A percentile compares a stretch with the other conserved stretches of the same genome.
These are phyloP conservation scores for Spondyliosoma cantharus DNA, from an alignment of 2,797 vertebrate species.

Conservation along the genomic window DNA sequence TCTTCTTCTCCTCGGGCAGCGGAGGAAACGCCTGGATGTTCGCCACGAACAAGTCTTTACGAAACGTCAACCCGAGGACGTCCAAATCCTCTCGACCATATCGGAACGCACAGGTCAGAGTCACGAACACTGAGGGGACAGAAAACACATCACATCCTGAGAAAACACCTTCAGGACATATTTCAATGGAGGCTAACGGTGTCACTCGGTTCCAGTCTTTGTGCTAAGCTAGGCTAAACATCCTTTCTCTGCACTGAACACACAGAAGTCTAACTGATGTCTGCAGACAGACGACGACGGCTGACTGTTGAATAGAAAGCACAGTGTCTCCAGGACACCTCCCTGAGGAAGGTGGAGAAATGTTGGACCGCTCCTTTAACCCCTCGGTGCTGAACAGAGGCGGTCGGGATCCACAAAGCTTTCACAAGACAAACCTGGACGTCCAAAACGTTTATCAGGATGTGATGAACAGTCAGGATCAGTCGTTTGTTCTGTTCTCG, in stretches of 20 bases:
- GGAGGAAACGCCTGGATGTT: slow-evolving; percentile 94
- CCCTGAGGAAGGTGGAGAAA: slow-evolving; percentile 10
- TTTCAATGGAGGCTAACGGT: neutral
- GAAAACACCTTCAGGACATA: neutral
- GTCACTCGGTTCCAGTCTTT: neutral
- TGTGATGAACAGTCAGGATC: too few species aligned
- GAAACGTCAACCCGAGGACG: slow-evolving; percentile 93
- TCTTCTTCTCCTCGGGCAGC: slow-evolving; percentile 87
- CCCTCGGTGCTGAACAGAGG: too few species aligned
- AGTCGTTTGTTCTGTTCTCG: too few species aligned
- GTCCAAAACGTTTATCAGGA: too few species aligned
- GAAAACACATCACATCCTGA: neutral
- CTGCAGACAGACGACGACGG: neutral
- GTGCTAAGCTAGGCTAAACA: slow-evolving; percentile 6
- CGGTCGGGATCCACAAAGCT: too few species aligned
- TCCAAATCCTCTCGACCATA: slow-evolving; percentile 97
- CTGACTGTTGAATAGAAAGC: neutral
- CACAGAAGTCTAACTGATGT: neutral
- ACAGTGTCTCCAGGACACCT: neutral
- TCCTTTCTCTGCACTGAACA: neutral
- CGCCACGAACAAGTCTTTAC: slow-evolving; percentile 94
- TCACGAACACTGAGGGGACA: slow-evolving; percentile 89
- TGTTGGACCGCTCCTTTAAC: too few species aligned
- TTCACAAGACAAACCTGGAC: too few species aligned
- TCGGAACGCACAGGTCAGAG: slow-evolving; percentile 96